These are phyloP conservation scores for Sebastes aleutianus DNA, from an alignment of 2,797 vertebrate species.

Conservation along the genomic window DNA sequence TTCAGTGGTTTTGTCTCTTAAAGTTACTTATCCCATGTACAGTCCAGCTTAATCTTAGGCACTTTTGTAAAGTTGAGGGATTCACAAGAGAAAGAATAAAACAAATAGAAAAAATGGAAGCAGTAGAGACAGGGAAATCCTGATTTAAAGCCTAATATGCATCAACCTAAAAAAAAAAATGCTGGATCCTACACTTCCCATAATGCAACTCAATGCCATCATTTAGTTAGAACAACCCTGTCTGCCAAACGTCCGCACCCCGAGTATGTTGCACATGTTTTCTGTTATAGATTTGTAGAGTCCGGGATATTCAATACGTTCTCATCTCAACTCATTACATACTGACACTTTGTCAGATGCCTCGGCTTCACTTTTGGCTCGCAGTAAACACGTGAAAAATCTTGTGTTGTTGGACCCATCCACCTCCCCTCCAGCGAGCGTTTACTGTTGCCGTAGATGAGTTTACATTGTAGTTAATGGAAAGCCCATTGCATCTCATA, in stretches of 20 bases:
- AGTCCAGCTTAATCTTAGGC: neutral
- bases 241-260: neutral
- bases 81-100: neutral
- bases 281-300: neutral
- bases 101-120: neutral
- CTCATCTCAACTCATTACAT: too few relatives aligned
- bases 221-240: neutral
- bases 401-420: too few relatives aligned
- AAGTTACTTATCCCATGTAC: neutral
- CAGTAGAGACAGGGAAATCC: neutral
- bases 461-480: too few relatives aligned
- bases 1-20: neutral
- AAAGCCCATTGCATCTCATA: too few relatives aligned
- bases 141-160: neutral
- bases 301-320: neutral
- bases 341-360: too few relatives aligned
- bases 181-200: neutral
- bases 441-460: too few relatives aligned
- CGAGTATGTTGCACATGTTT: neutral
- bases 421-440: rapidly evolving
- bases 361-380: too few relatives aligned
- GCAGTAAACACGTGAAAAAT: too few relatives aligned
- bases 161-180: neutral
- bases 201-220: neutral
- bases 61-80: neutral